Base-by-base conservation (phyloP, 2,797 vertebrate genomes). In the Acomys russatus region DNA sequence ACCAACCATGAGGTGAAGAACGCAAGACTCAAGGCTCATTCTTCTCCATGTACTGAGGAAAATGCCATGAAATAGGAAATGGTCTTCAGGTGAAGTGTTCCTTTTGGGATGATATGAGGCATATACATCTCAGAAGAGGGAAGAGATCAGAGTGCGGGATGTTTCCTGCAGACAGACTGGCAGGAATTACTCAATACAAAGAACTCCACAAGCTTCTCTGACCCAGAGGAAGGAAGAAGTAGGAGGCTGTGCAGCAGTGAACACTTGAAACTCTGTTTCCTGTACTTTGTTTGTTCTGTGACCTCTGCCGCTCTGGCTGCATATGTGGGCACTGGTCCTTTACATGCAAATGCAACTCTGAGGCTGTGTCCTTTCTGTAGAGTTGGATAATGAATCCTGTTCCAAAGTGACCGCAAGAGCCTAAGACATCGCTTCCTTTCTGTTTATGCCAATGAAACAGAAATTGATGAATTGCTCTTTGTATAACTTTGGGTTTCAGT, bases 381-480 rank as follows among this genome's bases (percentile, higher is more conserved):
- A 97, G 64, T 71, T 78, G 98, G 83, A 98, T 98, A 98, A 98
- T 98, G 97, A 98, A 98, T 98, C 96, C 98, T 98, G 97, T 98
- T 98, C 93, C 93, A 98, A 98, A 98, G 97, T 98, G 98, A 98
- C 98, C 98, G 96, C 98, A 96, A 88, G 97, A 98, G 96, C 94
- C 96, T 89, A 54, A 97, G 96, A 98, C 98, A 96, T 97, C 94
- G 97, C 98, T 98, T 98, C 96, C 97, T 98, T 98, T 98, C 98
- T 98, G 98, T 98, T 98, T 98, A 97, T 97, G 98, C 97, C 98
- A 98, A 95, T 96, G 94, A 98, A 98, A 96, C n/a, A 49, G 96
- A 70, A 86, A 86, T 98, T 98, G 97, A 98, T 96, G 98, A 98
- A 98, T 97, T 98, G 96, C 88, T 98, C 96, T 97, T 96, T 15